phyloP scores from a whole-genome alignment of 2,888 invertebrate species.

The Watsonalla cultraria region DNA sequence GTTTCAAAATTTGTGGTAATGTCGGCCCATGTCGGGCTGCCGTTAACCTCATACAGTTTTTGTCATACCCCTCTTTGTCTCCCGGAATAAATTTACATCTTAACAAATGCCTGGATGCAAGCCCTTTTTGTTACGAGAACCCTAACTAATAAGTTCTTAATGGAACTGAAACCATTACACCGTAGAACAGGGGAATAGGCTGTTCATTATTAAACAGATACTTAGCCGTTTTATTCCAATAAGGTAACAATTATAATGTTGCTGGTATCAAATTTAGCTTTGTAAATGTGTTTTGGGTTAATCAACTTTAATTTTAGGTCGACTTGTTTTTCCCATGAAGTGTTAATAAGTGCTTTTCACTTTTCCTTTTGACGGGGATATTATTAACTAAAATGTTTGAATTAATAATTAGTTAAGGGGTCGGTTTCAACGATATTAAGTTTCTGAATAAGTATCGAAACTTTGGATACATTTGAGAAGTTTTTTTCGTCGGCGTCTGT shows the following conservation, averaged over 20 bases:
- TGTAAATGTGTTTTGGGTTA: neutral
- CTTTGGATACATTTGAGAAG: too few relatives aligned
- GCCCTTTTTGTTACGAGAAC: constrained; percentile 51
- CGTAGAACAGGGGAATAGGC: constrained; percentile 22
- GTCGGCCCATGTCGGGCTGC: constrained; percentile 46
- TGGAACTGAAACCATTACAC: constrained; percentile 44
- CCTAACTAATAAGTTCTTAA: constrained; percentile 62
- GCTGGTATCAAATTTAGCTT: neutral
- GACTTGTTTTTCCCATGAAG: neutral
- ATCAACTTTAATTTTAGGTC: neutral
- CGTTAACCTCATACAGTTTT: constrained; percentile 62
- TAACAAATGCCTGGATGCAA: constrained; percentile 55
- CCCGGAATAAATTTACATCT: constrained; percentile 71
- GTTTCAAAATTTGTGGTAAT: constrained; percentile 47
- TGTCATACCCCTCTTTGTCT: constrained; percentile 52
- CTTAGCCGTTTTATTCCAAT: constrained; percentile 9
- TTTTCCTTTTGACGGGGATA: too few relatives aligned
- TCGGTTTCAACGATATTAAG: too few relatives aligned
- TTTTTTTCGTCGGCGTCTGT: neutral
- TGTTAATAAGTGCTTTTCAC: neutral
- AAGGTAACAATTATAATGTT: neutral
- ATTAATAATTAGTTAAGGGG: too few relatives aligned
- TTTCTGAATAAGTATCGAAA: too few relatives aligned
- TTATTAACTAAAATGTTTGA: too few relatives aligned
- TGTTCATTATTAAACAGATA: constrained; percentile 18